Evolutionary conservation across 1,140 invertebrate genomes (phyloP), one percentile per base, ranked within the genome.

Genomic region (Acromyrmex charruanus): DNA sequence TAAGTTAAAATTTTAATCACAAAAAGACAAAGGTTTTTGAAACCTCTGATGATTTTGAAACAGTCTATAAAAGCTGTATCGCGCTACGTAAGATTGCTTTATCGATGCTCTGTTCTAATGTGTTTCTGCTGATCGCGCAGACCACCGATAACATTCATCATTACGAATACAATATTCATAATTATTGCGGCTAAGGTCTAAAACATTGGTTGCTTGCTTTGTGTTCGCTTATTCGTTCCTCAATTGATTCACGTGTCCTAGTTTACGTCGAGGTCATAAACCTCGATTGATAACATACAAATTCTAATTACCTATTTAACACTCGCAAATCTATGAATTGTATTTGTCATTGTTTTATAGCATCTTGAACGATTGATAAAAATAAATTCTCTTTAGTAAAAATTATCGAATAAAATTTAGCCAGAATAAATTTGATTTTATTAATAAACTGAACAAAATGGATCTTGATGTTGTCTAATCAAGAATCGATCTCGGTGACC

Each of bases 401-500:
- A 55, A 55, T 28, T 71, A 31, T 79, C n/a, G 14, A 53, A 68
- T 39, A 80, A 35, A 14, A 53, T 51, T 44, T 63, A 28, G 2
- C 31, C 4, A 31, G 14, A 79, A 39, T 25, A n/a, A 72, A 35
- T 55, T 72, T 58, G n/a, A 1, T 35, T 44, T 21, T 75, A 21
- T 21, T 59, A 31, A 39, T 58, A 3, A 6, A 55, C 16, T 31
- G 51, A 18, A 39, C 12, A 68, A 80, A 14, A 51, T 9, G 18
- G 51, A 82, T 51, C 9, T 39, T 71, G 28, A 80, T 86, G 12
- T 5, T 59, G 59, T 89, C 88, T 86, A 65, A 87, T 63, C 63
- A 77, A 85, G 82, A 89, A 87, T 91, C 86, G 77, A 65, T 68
- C 85, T 85, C 89, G 18, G 77, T 91, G 91, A 92, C 82, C 91